Evolutionary conservation across 2,888 invertebrate genomes (phyloP).

Genomic region (Tinea semifulvella): DNA sequence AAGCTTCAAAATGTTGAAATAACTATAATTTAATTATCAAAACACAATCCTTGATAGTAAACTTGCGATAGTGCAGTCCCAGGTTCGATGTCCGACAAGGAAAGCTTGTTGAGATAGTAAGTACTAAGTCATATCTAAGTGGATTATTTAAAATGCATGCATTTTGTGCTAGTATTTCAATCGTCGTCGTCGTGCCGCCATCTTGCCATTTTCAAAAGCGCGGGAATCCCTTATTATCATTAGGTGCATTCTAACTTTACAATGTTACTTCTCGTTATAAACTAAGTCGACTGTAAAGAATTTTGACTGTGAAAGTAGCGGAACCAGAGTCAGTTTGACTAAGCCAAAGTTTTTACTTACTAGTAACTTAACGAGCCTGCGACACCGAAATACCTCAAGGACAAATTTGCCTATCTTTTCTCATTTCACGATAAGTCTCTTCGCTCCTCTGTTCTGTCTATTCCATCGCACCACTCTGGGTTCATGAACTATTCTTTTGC

Average conservation of each 20-base stretch:
- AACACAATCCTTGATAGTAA: conserved; percentile 56
- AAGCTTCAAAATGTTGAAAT: too few species aligned
- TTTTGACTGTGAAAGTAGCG: not conserved
- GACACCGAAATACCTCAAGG: too few species aligned
- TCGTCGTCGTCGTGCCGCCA: too few species aligned
- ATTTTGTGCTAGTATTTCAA: too few species aligned
- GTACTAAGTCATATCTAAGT: conserved; percentile 3
- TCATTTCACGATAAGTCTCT: too few species aligned
- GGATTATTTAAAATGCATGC: not conserved
- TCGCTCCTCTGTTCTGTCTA: too few species aligned
- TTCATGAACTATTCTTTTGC: too few species aligned
- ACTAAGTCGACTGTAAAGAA: not conserved
- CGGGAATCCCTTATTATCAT: conserved; percentile 8
- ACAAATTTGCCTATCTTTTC: too few species aligned
- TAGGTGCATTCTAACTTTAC: not conserved
- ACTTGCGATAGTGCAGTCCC: conserved; percentile 36
- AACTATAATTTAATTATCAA: too few species aligned
- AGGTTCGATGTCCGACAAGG: conserved; percentile 45
- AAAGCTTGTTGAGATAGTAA: conserved; percentile 9
- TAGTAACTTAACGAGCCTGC: not conserved
- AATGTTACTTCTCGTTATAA: conserved; percentile 1
- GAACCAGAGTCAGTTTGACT: not conserved
- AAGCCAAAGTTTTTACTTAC: not conserved
- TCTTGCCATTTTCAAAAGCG: too few species aligned
- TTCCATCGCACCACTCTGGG: too few species aligned